A percentile compares a stretch with the other conserved stretches of the same genome.
Evolutionary conservation across 1,140 invertebrate species (phyloP).

Genomic region (Leucophenga varia): DNA sequence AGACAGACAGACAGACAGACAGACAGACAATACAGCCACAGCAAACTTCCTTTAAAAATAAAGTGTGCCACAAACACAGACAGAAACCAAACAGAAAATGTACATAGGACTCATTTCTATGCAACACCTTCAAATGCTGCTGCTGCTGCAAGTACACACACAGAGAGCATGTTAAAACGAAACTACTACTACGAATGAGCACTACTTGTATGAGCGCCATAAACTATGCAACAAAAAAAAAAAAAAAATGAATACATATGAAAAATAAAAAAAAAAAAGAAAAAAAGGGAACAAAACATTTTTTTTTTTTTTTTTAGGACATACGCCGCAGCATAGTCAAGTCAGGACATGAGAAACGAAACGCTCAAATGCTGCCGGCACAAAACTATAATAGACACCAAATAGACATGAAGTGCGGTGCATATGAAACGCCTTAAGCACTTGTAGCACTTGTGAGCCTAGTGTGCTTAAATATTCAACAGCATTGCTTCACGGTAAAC

Average conservation of each 20-base stretch:
- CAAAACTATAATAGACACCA: background rate
- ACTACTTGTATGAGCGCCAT: too few species aligned
- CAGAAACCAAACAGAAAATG: too few species aligned
- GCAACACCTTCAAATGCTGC: slow-evolving; percentile 9
- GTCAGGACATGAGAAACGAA: background rate
- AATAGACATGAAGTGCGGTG: background rate
- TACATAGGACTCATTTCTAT: background rate
- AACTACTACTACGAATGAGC: too few species aligned
- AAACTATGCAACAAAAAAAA: too few species aligned
- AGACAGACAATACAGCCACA: too few species aligned
- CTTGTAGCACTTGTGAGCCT: slow-evolving; percentile 2
- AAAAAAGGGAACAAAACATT: slow-evolving; percentile 1
- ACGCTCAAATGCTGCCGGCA: background rate
- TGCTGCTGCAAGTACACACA: slow-evolving; percentile 5
- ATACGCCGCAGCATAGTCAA: slow-evolving; percentile 1
- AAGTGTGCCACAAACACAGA: too few species aligned
- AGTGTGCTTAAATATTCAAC: slow-evolving; percentile 18
- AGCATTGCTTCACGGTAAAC: background rate
- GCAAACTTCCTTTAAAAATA: too few species aligned
- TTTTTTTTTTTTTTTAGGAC: too few species aligned
- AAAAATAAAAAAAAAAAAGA: slow-evolving; percentile 2
- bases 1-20: too few species aligned
- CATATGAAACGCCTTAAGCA: slow-evolving; percentile 5
- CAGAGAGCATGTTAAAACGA: too few species aligned
- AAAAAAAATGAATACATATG: too few species aligned